A percentile compares a stretch with the other conserved stretches of the same genome.
These are phyloP conservation scores for Pogonocherus hispidulus DNA, from an alignment of 2,888 invertebrate genomes.

Conservation along the genomic window DNA sequence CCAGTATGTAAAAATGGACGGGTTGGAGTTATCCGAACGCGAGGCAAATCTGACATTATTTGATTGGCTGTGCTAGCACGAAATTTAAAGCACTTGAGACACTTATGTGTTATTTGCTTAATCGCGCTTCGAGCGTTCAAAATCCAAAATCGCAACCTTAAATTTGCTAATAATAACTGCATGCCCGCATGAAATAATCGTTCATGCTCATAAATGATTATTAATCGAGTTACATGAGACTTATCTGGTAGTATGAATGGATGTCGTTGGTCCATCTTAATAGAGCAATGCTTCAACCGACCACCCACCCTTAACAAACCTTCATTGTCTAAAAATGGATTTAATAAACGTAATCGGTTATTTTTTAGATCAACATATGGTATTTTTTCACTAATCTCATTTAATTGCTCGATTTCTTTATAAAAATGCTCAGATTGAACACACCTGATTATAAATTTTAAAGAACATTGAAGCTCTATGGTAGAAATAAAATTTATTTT, in stretches of 20 bases:
- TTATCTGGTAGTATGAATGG: background rate
- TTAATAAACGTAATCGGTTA: background rate
- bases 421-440: background rate
- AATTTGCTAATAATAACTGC: background rate
- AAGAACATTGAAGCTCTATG: background rate
- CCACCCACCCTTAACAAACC: slow-evolving; percentile 1
- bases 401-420: background rate
- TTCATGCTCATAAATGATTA: slow-evolving; percentile 12
- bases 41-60: background rate
- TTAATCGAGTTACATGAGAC: background rate
- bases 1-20: background rate
- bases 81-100: background rate
- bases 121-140: background rate
- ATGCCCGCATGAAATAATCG: slow-evolving; percentile 4
- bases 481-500: background rate
- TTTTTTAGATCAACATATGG: background rate
- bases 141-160: slow-evolving; percentile 7
- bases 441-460: background rate
- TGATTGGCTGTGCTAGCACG: background rate
- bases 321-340: background rate
- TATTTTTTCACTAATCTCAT: background rate
- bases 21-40: background rate
- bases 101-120: background rate
- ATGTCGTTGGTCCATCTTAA: background rate
- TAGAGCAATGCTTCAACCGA: background rate